phyloP scores from a whole-genome alignment of 2,888 invertebrate genomes.

The Sicus ferrugineus region DNA sequence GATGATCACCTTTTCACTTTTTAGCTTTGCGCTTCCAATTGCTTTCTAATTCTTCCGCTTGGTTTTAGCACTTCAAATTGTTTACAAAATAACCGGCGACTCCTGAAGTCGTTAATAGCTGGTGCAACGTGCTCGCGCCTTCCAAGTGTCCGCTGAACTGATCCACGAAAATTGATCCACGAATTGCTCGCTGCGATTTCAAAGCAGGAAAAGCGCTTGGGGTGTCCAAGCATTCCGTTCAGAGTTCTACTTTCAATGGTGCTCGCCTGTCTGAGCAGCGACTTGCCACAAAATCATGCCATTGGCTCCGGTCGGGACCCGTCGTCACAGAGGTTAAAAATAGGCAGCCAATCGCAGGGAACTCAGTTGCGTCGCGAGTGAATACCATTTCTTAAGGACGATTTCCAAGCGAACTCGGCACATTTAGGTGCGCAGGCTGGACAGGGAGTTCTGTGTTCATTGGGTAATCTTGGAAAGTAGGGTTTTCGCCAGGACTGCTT shows the following conservation, averaged over 20 bases:
- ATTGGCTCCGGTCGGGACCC: conserved; percentile 5
- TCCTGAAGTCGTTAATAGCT: too few species aligned
- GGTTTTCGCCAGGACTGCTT: too few species aligned
- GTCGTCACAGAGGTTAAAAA: conserved; percentile 5
- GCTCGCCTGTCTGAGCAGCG: neutral
- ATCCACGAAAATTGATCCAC: neutral
- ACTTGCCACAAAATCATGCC: neutral
- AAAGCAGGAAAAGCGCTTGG: neutral
- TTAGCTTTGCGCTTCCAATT: neutral
- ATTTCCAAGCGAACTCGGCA: too few species aligned
- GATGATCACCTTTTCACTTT: too few species aligned
- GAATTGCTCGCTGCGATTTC: neutral
- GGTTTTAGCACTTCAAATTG: too few species aligned
- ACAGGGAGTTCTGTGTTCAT: too few species aligned
- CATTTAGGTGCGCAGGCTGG: too few species aligned
- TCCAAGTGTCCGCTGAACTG: neutral
- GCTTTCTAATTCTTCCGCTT: too few species aligned
- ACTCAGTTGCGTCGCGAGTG: neutral
- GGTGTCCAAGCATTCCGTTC: neutral
- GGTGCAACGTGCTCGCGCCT: neutral
- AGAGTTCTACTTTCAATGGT: neutral
- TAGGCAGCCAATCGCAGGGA: conserved; percentile 17
- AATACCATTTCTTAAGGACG: neutral
- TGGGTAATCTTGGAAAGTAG: too few species aligned
- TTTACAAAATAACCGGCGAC: too few species aligned